Evolutionary conservation across 2,113 vertebrate species (phyloP).

Genomic region (Sula dactylatra): DNA sequence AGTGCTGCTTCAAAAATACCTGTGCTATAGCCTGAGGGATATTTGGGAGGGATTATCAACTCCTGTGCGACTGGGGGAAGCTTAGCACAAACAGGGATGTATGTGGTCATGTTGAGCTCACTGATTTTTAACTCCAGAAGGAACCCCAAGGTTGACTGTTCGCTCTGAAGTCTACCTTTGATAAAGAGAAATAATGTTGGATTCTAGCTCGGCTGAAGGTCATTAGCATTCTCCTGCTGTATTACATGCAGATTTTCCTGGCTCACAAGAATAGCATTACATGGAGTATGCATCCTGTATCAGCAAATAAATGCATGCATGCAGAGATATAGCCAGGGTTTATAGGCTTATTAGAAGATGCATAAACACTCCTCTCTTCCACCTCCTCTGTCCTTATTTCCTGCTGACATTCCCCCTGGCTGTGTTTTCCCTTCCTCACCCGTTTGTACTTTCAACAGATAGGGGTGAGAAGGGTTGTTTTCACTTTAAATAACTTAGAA

Average conservation of each 20-base stretch:
- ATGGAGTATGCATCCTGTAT: constrained; percentile 16
- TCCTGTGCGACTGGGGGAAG: background rate
- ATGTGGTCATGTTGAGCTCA: background rate
- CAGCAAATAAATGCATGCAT: constrained; percentile 26
- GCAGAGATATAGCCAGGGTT: constrained; percentile 5
- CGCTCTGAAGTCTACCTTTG: background rate
- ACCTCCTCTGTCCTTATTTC: constrained; percentile 14
- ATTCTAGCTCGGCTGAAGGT: background rate
- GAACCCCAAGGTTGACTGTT: background rate
- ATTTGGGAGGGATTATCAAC: background rate
- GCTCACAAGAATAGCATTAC: constrained; percentile 37
- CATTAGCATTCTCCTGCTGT: constrained; percentile 61
- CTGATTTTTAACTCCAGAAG: background rate
- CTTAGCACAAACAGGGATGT: background rate
- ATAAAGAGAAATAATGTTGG: background rate
- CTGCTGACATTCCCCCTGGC: constrained; percentile 30
- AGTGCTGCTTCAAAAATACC: constrained; percentile 3
- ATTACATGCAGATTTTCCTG: constrained; percentile 58
- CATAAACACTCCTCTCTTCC: background rate
- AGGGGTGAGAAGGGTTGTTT: constrained; percentile 46
- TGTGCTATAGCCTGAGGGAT: background rate
- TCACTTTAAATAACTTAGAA: constrained; percentile 42
- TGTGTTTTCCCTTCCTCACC: constrained; percentile 38
- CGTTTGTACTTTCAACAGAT: constrained; percentile 15
- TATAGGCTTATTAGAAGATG: constrained; percentile 26